Base-by-base conservation (phyloP, 2,888 invertebrate genomes). In the Pristionchus mayeri region DNA sequence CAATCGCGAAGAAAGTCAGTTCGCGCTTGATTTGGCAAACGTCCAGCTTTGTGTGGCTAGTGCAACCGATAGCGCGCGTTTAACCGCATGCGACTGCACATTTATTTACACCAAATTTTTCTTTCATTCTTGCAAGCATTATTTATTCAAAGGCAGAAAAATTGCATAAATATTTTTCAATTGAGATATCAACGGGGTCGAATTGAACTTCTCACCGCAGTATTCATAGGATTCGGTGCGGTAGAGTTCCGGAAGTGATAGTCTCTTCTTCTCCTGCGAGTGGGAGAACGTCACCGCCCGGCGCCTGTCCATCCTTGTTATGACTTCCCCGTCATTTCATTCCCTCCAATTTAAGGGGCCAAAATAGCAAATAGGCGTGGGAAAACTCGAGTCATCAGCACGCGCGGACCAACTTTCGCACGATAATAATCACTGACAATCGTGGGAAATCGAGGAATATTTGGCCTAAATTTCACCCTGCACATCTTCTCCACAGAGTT, bases 201-300 rank as follows among this genome's bases (percentile, higher is more conserved):
- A 21, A 16, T 3, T 54, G 13, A 44, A 44, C 21, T 37, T 44
- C 85, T 60, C 37, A 85, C 85, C 78, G 48, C 24, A 85, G 76
- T 76, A 85, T 16, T 30, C 50, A 37, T 54, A 85, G 11, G 82
- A 82, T 3, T 82, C 85, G n/a, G 83, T 54, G 21, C 85, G 54
- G 30, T 75, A 85, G 2, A 75, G 34, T n/a, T 85, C 85, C n/a
- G 85, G 85, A 21, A 85, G 83, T 30, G 85, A 85, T 24, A 40
- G 13, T 83, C 82, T 57, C 52, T 85, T 57, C 52, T 85, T 44
- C 6, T 24, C 80, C 4, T 48, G 30, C 18, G 76, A 21, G 50
- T 48, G 50, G 18, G 80, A 80, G 80, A 80, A 80, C n/a, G 80
- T 80, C 27, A 18, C 52, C 9, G 48, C n/a, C 0, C 80, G 80